phyloP scores from a whole-genome alignment of 2,888 invertebrate genomes.

The Cyclophora punctaria region DNA sequence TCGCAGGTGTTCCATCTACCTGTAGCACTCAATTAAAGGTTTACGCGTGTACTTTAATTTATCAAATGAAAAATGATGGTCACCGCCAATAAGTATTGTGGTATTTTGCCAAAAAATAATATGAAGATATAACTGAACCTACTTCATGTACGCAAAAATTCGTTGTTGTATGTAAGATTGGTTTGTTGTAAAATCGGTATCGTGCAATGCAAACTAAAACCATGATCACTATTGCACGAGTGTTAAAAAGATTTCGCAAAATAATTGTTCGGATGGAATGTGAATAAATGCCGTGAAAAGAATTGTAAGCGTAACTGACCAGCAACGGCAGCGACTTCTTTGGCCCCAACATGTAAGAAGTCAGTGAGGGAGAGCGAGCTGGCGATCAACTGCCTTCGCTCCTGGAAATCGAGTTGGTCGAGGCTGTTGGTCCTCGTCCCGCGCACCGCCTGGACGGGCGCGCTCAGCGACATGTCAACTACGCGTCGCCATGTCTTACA shows the following conservation, averaged over 20 bases:
- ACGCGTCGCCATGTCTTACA: conserved; percentile 58
- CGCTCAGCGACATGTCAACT: conserved; percentile 74
- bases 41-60: too few relatives aligned
- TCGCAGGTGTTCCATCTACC: background rate
- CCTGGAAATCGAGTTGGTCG: conserved; percentile 93
- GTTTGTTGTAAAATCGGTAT: too few relatives aligned
- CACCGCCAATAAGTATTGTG: too few relatives aligned
- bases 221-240: conserved; percentile 31
- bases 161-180: too few relatives aligned
- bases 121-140: too few relatives aligned
- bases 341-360: conserved; percentile 84
- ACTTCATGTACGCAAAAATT: too few relatives aligned
- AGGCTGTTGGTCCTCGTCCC: conserved; percentile 84
- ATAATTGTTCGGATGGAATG: conserved; percentile 60
- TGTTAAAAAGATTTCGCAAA: conserved; percentile 49
- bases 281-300: conserved; percentile 14
- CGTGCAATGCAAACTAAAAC: conserved; percentile 19
- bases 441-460: conserved; percentile 71
- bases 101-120: too few relatives aligned
- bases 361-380: conserved; percentile 91
- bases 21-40: background rate
- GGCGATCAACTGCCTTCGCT: conserved; percentile 91
- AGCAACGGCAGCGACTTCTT: conserved; percentile 71
- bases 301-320: conserved; percentile 42
- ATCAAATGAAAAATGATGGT: too few relatives aligned